Conservation (phyloP, 1,140 invertebrate genomes). For the Leptestheria dahalacensis region DNA sequence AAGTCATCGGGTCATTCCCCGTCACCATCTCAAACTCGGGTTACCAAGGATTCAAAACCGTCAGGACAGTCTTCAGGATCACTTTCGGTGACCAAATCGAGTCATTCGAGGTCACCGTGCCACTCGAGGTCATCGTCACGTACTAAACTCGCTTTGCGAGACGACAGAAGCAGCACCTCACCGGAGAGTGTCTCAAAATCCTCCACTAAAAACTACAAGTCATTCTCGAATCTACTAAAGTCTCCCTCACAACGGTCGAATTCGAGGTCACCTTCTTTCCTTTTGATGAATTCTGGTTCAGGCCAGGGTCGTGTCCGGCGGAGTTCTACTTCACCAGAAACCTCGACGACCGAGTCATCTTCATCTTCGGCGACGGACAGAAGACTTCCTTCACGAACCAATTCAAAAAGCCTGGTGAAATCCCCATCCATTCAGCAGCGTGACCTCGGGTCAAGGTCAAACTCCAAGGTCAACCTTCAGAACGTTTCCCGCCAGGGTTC, state of each 20-base stretch:
- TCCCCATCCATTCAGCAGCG: background rate
- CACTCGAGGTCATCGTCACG: background rate
- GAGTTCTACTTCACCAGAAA: background rate
- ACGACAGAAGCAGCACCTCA: constrained; percentile 3
- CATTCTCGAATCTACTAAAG: too few species aligned
- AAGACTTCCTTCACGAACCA: background rate
- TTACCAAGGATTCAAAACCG: background rate
- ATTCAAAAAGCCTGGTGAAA: background rate
- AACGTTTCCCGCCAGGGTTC: background rate
- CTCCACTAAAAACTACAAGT: background rate
- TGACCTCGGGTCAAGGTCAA: background rate
- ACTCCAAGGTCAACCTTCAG: background rate
- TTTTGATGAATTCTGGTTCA: background rate
- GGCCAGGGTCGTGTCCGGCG: too few species aligned
- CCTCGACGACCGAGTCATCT: background rate
- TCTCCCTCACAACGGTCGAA: background rate
- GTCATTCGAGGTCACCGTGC: background rate
- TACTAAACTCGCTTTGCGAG: background rate
- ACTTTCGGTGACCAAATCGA: background rate
- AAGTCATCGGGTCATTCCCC: background rate
- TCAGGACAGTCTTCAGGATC: background rate
- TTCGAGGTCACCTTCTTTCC: background rate
- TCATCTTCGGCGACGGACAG: background rate
- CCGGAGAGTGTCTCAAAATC: background rate
- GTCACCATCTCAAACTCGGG: background rate